Evolutionary conservation across 2,888 invertebrate genomes (phyloP).

Genomic region (Punctoribates punctum): DNA sequence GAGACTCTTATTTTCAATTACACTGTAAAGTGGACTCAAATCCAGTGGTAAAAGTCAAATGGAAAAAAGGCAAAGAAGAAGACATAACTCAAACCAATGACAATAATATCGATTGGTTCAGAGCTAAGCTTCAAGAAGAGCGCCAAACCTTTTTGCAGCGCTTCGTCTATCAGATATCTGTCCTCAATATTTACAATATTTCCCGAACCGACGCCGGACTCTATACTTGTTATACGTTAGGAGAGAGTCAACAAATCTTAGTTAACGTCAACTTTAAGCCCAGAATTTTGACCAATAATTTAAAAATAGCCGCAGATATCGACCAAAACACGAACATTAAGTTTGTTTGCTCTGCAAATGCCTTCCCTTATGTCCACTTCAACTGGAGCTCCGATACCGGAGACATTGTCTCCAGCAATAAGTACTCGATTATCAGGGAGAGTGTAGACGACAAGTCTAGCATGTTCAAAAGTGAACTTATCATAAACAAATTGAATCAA

Average conservation of each 20-base stretch:
- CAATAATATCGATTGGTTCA: conserved; percentile 40
- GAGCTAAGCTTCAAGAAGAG: conserved; percentile 34
- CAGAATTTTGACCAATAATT: background rate
- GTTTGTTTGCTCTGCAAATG: conserved; percentile 35
- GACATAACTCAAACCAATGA: conserved; percentile 18
- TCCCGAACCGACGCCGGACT: conserved; percentile 34
- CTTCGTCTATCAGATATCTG: conserved; percentile 30
- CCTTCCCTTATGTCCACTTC: conserved; percentile 41
- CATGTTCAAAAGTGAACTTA: conserved; percentile 39
- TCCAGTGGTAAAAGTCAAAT: conserved; percentile 38
- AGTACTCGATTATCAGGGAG: conserved; percentile 9
- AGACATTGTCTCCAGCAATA: background rate
- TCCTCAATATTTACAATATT: conserved; percentile 33
- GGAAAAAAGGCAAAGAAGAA: conserved; percentile 40
- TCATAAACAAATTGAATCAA: conserved; percentile 36
- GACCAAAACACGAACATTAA: background rate
- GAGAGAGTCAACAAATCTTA: conserved; percentile 8
- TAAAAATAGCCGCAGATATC: conserved; percentile 35
- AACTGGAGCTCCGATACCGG: conserved; percentile 33
- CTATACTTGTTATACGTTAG: conserved; percentile 36
- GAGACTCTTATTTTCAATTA: conserved; percentile 38
- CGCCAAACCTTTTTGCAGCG: background rate
- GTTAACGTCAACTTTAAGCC: conserved; percentile 35
- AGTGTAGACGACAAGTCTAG: background rate
- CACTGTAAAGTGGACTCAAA: conserved; percentile 39